phyloP scores from a whole-genome alignment of 2,797 vertebrate genomes.

The Coendou prehensilis region DNA sequence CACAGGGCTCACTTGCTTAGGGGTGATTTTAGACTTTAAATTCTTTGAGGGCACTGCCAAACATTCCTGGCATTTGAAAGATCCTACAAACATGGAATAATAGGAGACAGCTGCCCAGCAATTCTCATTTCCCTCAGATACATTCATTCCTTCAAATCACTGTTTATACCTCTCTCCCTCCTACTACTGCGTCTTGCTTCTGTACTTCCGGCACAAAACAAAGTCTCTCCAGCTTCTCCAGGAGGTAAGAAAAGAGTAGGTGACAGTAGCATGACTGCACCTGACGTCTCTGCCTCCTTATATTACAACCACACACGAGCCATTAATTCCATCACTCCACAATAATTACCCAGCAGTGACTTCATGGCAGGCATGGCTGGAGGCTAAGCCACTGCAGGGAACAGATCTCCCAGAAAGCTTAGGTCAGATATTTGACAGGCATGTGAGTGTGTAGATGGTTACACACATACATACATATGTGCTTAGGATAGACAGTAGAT shows the following conservation, averaged over 20 bases:
- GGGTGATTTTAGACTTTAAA: background rate
- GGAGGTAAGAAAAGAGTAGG: accelerated
- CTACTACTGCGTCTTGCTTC: background rate
- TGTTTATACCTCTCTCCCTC: background rate
- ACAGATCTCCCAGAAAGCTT: background rate
- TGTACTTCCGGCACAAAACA: background rate
- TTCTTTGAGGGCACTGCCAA: background rate
- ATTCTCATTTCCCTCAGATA: background rate
- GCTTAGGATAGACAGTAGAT: background rate
- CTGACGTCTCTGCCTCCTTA: background rate
- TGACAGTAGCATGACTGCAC: accelerated
- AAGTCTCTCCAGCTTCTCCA: no score
- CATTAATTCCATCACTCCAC: background rate
- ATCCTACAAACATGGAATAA: conserved; percentile 43
- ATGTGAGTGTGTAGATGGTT: background rate
- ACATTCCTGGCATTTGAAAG: conserved; percentile 61
- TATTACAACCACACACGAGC: background rate
- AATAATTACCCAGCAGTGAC: background rate
- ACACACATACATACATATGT: background rate
- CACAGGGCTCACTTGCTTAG: background rate
- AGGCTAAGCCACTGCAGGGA: background rate
- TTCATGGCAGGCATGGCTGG: accelerated
- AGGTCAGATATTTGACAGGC: background rate
- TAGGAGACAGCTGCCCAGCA: background rate
- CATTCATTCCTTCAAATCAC: background rate